Evolutionary conservation across 2,113 vertebrate species (phyloP), one percentile per base, ranked within the genome.

Genomic region (Odobenus rosmarus): DNA sequence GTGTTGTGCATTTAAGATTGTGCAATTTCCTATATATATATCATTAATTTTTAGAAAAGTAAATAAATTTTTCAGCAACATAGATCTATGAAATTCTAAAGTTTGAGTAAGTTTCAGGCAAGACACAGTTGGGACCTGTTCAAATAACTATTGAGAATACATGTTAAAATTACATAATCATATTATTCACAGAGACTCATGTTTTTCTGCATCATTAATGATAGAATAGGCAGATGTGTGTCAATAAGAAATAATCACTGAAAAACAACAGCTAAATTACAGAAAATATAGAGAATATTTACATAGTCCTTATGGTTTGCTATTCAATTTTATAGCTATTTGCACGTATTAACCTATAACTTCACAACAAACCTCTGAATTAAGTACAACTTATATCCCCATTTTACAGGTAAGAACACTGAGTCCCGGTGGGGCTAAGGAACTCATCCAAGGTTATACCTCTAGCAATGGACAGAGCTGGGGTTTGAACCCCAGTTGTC

Each of bases 31-130:
- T 62, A 13, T 14, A 81, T 39, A 14, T 1, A 74, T 71, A 39
- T 11, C 61, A 85, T 49, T 71, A 71, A 88, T n/a, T 81, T 95
- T 88, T 85, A 77, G 46, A 91, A 91, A 96, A 88, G 31, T 11
- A 4, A 76, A 31, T 11, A 72, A 26, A 28, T 36, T 90, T 83
- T 79, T 59, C 51, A 74, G 3, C 55, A 84, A 67, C 21, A 62
- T 31, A 94, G 79, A 69, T 36, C 55, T 84, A 93, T 0, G 46
- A 81, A 91, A 82, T 79, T 76, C 28, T 69, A 88, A 49, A 92
- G 49, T 2, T 82, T 97, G 31, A 13, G 15, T 71, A 80, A 51
- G 10, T 93, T 67, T 96, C 12, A 95, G 36, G 10, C 28, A 86
- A 96, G 15, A 46, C 55, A 77, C 12, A 88, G 18, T 49, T 89